These are phyloP conservation scores for Rhinopithecus roxellana DNA, from an alignment of 2,113 vertebrate species.

Conservation along the genomic window DNA sequence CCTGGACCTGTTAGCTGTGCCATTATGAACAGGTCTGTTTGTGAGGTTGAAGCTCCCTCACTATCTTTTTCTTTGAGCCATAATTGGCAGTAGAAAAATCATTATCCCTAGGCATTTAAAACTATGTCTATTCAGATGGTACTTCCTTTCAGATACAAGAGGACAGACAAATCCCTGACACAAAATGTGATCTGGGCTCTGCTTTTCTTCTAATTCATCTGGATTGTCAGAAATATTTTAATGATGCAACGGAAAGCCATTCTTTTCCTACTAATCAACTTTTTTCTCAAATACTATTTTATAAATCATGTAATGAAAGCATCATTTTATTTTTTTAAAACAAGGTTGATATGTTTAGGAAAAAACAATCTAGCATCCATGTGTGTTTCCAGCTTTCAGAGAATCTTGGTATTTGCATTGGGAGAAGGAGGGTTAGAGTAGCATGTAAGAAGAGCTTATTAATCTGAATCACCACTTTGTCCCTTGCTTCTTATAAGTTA, in stretches of 20 bases:
- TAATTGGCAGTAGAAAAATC: constrained; percentile 45
- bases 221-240: constrained; percentile 10
- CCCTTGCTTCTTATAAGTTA: not conserved
- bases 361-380: not conserved
- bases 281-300: not conserved
- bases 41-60: constrained; percentile 23
- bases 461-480: not conserved
- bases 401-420: not conserved
- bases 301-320: not conserved
- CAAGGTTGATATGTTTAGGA: not conserved
- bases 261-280: not conserved
- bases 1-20: not conserved
- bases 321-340: constrained; percentile 16
- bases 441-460: not conserved
- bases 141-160: not conserved
- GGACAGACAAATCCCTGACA: not conserved
- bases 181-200: not conserved
- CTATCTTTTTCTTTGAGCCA: constrained; percentile 44
- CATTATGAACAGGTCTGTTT: constrained; percentile 29
- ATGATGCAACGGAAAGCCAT: not conserved
- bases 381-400: not conserved
- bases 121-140: not conserved
- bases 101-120: not conserved
- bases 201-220: not conserved
- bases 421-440: accelerated